Base-by-base conservation (phyloP, 30 jellyfish, hydroid and myxozoan genomes). In the Aurelia coerulea region DNA sequence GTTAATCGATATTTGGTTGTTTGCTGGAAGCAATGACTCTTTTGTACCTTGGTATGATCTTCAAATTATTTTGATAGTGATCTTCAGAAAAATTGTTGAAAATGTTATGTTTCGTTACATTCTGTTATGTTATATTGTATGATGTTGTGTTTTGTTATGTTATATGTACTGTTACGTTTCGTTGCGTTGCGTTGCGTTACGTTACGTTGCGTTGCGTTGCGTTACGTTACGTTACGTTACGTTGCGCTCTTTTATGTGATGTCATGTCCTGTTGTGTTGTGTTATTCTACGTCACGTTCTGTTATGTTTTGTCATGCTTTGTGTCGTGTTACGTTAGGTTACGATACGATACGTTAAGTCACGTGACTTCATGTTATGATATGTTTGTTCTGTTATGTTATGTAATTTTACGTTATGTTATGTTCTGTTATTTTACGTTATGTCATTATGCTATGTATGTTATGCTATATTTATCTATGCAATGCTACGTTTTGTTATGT, bases 1-100 rank as follows among this genome's bases (percentile, higher is more conserved):
- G 37, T 53, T 13, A 68, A 90, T 90, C 68, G 18, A n/a, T 56
- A 71, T n/a, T 14, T 87, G 18, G 70, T 87, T 3, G 88, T 69
- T 18, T 10, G 52, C 14, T 64, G 41, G 8, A 73, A 71, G n/a
- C 74, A 46, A 31, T 19, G 65, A 62, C 70, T 84, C 78, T 69
- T 81, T 10, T 83, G 72, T 29, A 81, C 73, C 11, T 83, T 49
- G 8, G 49, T 33, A 76, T 49, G 51, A 23, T 15, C 12, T 23
- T 56, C 52, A 39, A 73, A 10, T 15, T 31, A 15, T n/a, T 19
- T 16, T 5, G 62, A 59, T 76, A 37, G 2, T 17, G 0, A 34
- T 0, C 60, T 52, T 52, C 3, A 78, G 65, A 80, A 46, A 46
- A 13, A 65, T 65, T 15, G 10, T 52, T 13, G 14, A 6, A 15